Base-by-base conservation (phyloP, 2,113 vertebrate species). In the Bos indicus region DNA sequence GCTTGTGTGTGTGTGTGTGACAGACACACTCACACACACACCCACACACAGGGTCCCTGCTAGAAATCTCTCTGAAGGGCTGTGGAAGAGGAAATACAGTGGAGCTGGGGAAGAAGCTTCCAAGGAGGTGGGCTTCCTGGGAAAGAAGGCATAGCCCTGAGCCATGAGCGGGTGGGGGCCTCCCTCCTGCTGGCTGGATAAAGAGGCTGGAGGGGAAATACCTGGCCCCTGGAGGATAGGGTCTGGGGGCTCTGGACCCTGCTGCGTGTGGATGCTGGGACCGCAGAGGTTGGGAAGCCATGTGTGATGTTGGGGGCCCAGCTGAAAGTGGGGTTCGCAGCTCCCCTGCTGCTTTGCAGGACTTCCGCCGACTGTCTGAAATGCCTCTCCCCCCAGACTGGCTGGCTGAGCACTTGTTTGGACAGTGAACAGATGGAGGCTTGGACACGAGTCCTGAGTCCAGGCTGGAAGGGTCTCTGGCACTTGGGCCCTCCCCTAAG, bases 231-330 rank as follows among this genome's bases (percentile, higher is more conserved):
- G 3, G 6, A 6, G 19, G 36, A 30, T 5, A 6, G 30, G 46
- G 60, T 2, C 1, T 30, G 59, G 7, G 1, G 2, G 48, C 5
- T 40, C 17, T 1, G 14, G 40, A 23, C 12, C 12, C 81, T 23
- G 2, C 1, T 1, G 21, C 5, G 0, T 13, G 36, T 19, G 40
- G 56, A 12, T 2, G 9, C 36, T 11, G 54, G 82, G 2, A 0
- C 40, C 2, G 4, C 2, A 1, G 80, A 17, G n/a, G 33, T 16
- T 30, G 0, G 0, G 7, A 2, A 1, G 28, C 40, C 5, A 0
- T 1, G 33, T 0, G 11, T 2, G 19, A 16, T 0, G 15, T 1
- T 30, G 1, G 2, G 15, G 7, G 16, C 25, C n/a, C 13, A 1
- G 48, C 43, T 2, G 0, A 14, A 51, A 19, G n/a, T 25, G 26